These are phyloP conservation scores for Andrena chrysosceles DNA, from an alignment of 2,888 invertebrate species.

Conservation along the genomic window DNA sequence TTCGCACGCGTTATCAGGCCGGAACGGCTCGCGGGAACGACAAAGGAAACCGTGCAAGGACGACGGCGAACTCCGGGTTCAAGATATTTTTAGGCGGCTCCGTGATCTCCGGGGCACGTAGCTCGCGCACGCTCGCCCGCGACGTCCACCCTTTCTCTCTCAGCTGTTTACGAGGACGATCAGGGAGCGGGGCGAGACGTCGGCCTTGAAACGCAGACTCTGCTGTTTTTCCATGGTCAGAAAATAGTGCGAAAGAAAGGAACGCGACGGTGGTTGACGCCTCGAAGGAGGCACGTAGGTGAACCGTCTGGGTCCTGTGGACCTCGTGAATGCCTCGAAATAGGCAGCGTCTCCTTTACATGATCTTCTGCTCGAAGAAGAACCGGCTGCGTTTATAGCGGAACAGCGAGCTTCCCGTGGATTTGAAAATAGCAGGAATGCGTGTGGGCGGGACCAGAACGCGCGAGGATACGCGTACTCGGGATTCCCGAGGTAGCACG, in stretches of 20 bases:
- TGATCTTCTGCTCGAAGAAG: neutral
- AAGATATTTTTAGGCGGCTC: constrained; percentile 54
- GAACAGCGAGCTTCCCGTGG: neutral
- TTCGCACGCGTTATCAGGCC: constrained; percentile 49
- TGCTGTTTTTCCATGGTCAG: constrained; percentile 15
- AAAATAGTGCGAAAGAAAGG: constrained; percentile 42
- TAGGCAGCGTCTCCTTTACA: neutral
- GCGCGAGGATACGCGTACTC: constrained; percentile 8
- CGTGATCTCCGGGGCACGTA: constrained; percentile 18
- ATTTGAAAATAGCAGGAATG: constrained; percentile 33
- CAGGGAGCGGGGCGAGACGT: constrained; percentile 47
- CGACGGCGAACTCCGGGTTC: constrained; percentile 50
- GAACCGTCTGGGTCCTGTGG: neutral
- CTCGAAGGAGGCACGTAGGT: neutral
- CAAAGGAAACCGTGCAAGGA: constrained; percentile 35
- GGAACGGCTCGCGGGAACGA: constrained; percentile 36
- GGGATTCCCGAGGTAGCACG: constrained; percentile 1
- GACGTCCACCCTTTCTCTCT: constrained; percentile 48
- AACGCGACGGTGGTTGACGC: neutral
- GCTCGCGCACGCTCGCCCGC: neutral
- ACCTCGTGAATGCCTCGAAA: neutral
- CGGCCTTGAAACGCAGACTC: constrained; percentile 53
- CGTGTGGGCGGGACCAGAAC: constrained; percentile 1
- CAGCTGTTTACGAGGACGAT: constrained; percentile 54
- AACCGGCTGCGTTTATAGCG: constrained; percentile 35